Percentiles rank a stretch among this genome's conserved stretches.
These are phyloP conservation scores for Hoplodrina ambigua DNA, from an alignment of 2,888 invertebrate genomes.

Conservation along the genomic window DNA sequence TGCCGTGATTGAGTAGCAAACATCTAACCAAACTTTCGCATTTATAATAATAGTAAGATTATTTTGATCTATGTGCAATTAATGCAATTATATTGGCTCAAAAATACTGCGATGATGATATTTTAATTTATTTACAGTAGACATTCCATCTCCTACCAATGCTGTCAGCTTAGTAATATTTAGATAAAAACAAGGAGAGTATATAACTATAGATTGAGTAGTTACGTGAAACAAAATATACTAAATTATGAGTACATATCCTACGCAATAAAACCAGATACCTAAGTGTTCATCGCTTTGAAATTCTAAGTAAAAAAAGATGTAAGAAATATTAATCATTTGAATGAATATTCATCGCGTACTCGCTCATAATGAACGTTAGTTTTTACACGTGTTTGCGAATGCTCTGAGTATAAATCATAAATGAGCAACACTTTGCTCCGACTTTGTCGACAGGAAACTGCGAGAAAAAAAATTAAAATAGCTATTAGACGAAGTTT, in stretches of 20 bases:
- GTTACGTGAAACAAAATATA: neutral
- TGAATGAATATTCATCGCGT: conserved; percentile 23
- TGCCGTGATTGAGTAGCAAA: too few species aligned
- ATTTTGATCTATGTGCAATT: too few species aligned
- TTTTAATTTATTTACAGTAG: too few species aligned
- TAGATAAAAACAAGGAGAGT: neutral
- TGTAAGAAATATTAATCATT: conserved; percentile 19
- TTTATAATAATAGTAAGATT: too few species aligned
- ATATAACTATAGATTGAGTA: neutral
- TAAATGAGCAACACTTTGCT: conserved; percentile 42
- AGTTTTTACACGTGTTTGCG: conserved; percentile 22
- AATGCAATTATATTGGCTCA: too few species aligned
- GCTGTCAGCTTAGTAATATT: too few species aligned
- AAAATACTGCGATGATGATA: too few species aligned
- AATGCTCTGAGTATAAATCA: conserved; percentile 16
- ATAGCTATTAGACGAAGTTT: neutral
- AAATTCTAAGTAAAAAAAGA: neutral
- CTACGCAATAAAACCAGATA: neutral
- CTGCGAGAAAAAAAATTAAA: neutral
- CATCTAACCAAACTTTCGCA: too few species aligned
- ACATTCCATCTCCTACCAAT: too few species aligned
- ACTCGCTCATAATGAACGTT: neutral
- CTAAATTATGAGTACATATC: neutral
- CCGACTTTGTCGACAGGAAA: conserved; percentile 16
- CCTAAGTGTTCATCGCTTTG: neutral